phyloP scores from a whole-genome alignment of 2,797 vertebrate genomes.

The Myotis daubentonii region DNA sequence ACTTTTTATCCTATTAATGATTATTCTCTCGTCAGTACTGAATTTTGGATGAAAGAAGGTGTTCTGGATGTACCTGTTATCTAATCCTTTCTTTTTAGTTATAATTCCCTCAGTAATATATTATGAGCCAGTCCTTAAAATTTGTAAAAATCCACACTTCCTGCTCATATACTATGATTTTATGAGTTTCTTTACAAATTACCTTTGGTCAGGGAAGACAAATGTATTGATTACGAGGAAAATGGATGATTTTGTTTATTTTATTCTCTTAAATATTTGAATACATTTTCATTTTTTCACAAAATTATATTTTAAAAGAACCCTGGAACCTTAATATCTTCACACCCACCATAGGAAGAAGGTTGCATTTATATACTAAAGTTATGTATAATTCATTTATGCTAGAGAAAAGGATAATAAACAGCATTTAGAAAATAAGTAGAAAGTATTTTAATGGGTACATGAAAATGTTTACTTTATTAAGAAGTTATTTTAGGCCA shows the following conservation, averaged over 20 bases:
- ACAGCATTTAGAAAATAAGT: constrained; percentile 42
- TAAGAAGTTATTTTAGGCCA: constrained; percentile 84
- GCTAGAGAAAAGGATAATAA: constrained; percentile 13
- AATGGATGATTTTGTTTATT: background rate
- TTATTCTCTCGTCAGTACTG: background rate
- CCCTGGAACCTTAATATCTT: background rate
- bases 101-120: background rate
- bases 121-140: background rate
- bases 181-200: background rate
- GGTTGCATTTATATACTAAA: constrained; percentile 4
- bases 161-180: background rate
- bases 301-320: constrained; percentile 52
- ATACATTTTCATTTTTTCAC: background rate
- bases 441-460: background rate
- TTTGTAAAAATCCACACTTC: background rate
- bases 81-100: background rate
- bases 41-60: background rate
- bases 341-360: background rate
- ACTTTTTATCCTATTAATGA: background rate
- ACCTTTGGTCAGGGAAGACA: background rate
- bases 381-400: constrained; percentile 55
- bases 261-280: constrained; percentile 27
- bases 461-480: constrained; percentile 4
- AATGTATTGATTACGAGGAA: background rate
- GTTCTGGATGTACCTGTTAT: background rate